Evolutionary conservation across 2,113 vertebrate genomes (phyloP).

Genomic region (Mellivora capensis): DNA sequence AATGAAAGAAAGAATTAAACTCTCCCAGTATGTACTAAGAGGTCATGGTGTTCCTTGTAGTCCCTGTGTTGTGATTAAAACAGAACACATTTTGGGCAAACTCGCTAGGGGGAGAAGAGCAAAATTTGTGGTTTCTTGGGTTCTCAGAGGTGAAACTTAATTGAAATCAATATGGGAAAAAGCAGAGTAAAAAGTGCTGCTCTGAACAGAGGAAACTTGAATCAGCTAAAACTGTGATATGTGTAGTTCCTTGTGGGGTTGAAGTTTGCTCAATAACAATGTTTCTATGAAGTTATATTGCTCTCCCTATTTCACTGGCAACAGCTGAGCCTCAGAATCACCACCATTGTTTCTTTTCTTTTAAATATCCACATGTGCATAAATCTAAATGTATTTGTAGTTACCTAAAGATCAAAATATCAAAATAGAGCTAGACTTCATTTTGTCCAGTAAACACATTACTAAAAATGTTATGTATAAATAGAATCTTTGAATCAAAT

Average conservation of each 20-base stretch:
- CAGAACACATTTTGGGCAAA: slow-evolving; percentile 30
- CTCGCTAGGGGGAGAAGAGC: slow-evolving; percentile 22
- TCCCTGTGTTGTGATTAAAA: slow-evolving; percentile 51
- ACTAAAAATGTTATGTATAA: neutral
- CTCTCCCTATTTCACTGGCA: neutral
- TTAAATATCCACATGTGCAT: neutral
- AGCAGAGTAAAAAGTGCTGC: slow-evolving; percentile 17
- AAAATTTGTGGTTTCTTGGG: slow-evolving; percentile 41
- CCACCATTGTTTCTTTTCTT: neutral
- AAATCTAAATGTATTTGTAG: slow-evolving; percentile 23
- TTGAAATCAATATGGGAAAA: slow-evolving; percentile 58
- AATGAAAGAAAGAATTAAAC: slow-evolving; percentile 1
- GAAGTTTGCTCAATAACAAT: slow-evolving; percentile 37
- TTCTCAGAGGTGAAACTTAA: neutral
- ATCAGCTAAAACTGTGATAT: neutral
- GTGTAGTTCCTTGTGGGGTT: neutral
- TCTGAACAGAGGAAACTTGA: neutral
- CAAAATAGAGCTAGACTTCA: neutral
- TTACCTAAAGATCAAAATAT: slow-evolving; percentile 20
- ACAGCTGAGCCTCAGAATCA: neutral
- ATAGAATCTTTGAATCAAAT: slow-evolving; percentile 34
- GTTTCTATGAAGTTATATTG: neutral
- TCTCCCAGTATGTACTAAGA: slow-evolving; percentile 46
- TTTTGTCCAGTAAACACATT: neutral
- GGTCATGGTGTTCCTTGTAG: slow-evolving; percentile 63